These are phyloP conservation scores for Drosophila nigricruria DNA, from an alignment of 2,888 invertebrate genomes.

Conservation along the genomic window DNA sequence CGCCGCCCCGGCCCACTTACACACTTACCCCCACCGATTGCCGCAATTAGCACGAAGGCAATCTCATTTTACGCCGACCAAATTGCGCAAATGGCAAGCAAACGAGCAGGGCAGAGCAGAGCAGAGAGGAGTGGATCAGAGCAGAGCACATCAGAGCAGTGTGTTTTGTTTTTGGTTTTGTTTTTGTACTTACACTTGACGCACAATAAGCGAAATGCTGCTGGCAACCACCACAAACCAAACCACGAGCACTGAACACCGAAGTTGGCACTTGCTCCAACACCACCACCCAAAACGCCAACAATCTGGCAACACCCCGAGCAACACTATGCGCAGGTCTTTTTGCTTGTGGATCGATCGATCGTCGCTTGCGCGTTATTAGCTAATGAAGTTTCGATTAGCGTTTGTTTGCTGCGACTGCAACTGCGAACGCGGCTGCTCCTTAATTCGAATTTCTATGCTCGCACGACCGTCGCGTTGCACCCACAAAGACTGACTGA, in stretches of 20 bases:
- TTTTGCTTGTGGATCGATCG: slow-evolving; percentile 39
- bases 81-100: slow-evolving; percentile 74
- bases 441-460: slow-evolving; percentile 14
- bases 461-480: slow-evolving; percentile 65
- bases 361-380: slow-evolving; percentile 53
- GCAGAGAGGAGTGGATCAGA: slow-evolving; percentile 45
- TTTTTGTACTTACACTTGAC: slow-evolving; percentile 67
- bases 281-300: slow-evolving; percentile 24
- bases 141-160: slow-evolving; percentile 26
- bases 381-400: slow-evolving; percentile 53
- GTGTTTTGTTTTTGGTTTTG: slow-evolving; percentile 16
- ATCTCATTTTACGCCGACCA: slow-evolving; percentile 79
- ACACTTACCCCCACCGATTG: slow-evolving; percentile 55
- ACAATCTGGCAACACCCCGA: slow-evolving; percentile 14
- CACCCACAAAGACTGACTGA: slow-evolving; percentile 76
- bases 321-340: slow-evolving; percentile 18
- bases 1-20: slow-evolving; percentile 22
- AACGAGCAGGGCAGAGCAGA: slow-evolving; percentile 53
- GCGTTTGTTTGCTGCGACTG: slow-evolving; percentile 7
- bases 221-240: slow-evolving; percentile 35
- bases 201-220: slow-evolving; percentile 48
- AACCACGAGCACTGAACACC: slow-evolving; percentile 18
- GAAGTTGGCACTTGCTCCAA: slow-evolving; percentile 35
- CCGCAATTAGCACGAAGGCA: slow-evolving; percentile 79
- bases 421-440: slow-evolving; percentile 16